These are phyloP conservation scores for Stegodyphus dumicola DNA, from an alignment of 1,140 invertebrate genomes.

Conservation along the genomic window DNA sequence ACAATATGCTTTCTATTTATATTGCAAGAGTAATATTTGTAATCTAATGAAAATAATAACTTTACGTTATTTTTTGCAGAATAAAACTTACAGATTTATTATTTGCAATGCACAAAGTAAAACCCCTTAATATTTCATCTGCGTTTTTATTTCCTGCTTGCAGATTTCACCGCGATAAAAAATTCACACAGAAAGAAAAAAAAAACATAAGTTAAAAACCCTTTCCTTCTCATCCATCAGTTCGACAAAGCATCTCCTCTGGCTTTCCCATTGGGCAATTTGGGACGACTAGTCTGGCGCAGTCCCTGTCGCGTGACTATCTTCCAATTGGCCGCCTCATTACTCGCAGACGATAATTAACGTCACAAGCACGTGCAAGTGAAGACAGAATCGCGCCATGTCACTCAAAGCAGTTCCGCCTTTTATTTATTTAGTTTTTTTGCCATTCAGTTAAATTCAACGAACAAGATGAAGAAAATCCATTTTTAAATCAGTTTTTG, in stretches of 20 bases:
- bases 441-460: no score
- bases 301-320: neutral
- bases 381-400: constrained; percentile 27
- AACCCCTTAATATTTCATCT: no score
- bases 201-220: neutral
- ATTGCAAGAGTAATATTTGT: no score
- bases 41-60: no score
- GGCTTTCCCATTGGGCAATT: neutral
- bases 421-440: constrained; percentile 4
- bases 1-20: no score
- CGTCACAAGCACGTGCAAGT: constrained; percentile 41
- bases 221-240: neutral
- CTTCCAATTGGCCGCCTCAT: constrained; percentile 14
- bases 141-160: no score
- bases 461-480: constrained; percentile 1
- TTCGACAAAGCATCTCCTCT: neutral
- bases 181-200: no score
- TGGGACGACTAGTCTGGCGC: neutral
- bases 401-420: constrained; percentile 19
- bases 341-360: constrained; percentile 35
- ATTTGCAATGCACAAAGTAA: no score
- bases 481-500: constrained; percentile 26
- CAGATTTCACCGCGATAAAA: no score
- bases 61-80: no score
- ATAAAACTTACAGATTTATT: no score